These are phyloP conservation scores for Drosophila neonasuta DNA, from an alignment of 2,888 invertebrate species.

Conservation along the genomic window DNA sequence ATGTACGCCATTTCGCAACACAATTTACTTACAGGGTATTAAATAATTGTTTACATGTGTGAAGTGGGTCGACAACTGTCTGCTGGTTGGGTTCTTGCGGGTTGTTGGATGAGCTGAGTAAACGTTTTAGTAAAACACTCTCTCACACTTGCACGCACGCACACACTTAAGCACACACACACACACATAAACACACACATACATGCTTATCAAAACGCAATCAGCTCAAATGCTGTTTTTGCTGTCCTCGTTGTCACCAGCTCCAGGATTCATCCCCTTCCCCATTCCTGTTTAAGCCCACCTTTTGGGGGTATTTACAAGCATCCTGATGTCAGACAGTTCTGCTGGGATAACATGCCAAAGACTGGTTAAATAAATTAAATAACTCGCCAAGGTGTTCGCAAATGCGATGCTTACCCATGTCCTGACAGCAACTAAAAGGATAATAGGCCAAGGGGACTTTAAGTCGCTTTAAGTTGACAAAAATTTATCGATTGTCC, in stretches of 20 bases:
- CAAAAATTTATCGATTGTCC: slow-evolving; percentile 33
- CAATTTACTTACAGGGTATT: slow-evolving; percentile 27
- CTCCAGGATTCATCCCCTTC: slow-evolving; percentile 1
- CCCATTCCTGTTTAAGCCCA: slow-evolving; percentile 8
- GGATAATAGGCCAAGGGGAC: slow-evolving; percentile 21
- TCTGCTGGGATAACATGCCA: slow-evolving; percentile 40
- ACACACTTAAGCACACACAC: slow-evolving; percentile 3
- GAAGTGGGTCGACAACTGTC: slow-evolving; percentile 45
- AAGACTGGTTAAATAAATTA: slow-evolving; percentile 45
- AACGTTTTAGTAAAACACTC: slow-evolving; percentile 39
- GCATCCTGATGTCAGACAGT: slow-evolving; percentile 34
- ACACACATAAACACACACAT: slow-evolving; percentile 29
- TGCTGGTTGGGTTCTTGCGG: slow-evolving; percentile 29
- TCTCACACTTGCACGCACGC: slow-evolving; percentile 9
- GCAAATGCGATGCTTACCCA: slow-evolving; percentile 28
- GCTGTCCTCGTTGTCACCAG: slow-evolving; percentile 31
- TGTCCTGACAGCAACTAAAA: slow-evolving; percentile 24
- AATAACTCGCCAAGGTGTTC: slow-evolving; percentile 45
- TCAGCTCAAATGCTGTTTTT: slow-evolving; percentile 69
- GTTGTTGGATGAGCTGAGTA: slow-evolving; percentile 37
- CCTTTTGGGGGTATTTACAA: slow-evolving; percentile 25
- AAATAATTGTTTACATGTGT: slow-evolving; percentile 60
- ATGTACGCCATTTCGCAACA: not conserved
- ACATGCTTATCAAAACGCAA: slow-evolving; percentile 71
- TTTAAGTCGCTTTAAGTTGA: slow-evolving; percentile 39